A percentile compares a stretch with the other conserved stretches of the same genome.
Evolutionary conservation across 2,888 invertebrate species (phyloP).

Genomic region (Orchesella flavescens): DNA sequence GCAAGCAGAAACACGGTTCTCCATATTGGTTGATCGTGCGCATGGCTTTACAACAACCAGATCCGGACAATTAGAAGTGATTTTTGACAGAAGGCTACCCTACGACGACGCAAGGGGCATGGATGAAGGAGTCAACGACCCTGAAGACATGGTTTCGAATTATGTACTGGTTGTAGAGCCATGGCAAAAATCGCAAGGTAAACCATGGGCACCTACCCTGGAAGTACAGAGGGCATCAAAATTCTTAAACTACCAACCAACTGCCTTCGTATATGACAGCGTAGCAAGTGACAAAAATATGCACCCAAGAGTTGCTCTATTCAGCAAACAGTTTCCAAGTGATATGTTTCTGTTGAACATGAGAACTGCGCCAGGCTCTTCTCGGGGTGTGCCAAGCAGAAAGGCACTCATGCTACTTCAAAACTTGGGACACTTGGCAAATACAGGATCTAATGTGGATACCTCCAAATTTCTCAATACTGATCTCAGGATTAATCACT

Average conservation of each 20-base stretch:
- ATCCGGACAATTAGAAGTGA: slow-evolving; percentile 92
- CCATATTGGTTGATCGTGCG: slow-evolving; percentile 73
- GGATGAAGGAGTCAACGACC: slow-evolving; percentile 95
- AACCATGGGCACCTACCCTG: slow-evolving; percentile 77
- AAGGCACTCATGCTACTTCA: slow-evolving; percentile 67
- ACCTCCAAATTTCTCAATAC: slow-evolving; percentile 1
- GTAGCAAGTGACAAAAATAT: slow-evolving; percentile 72
- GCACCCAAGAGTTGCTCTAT: slow-evolving; percentile 59
- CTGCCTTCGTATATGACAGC: slow-evolving; percentile 84
- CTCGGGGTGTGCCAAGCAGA: slow-evolving; percentile 73
- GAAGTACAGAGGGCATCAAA: slow-evolving; percentile 85
- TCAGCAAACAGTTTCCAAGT: slow-evolving; percentile 78
- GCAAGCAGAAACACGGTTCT: slow-evolving; percentile 78
- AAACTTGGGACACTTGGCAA: slow-evolving; percentile 59
- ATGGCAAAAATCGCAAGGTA: slow-evolving; percentile 72
- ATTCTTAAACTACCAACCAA: slow-evolving; percentile 85
- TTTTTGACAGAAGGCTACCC: slow-evolving; percentile 92
- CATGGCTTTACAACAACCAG: slow-evolving; percentile 84
- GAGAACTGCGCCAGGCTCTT: slow-evolving; percentile 85
- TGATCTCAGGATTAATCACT: slow-evolving; percentile 42
- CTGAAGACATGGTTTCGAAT: slow-evolving; percentile 85
- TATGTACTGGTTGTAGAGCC: slow-evolving; percentile 91
- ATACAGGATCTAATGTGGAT: not conserved
- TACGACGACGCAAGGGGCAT: slow-evolving; percentile 95
- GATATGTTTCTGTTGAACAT: slow-evolving; percentile 87